Conservation (phyloP, 2,113 vertebrate species). For the Sminthopsis crassicaudata region DNA sequence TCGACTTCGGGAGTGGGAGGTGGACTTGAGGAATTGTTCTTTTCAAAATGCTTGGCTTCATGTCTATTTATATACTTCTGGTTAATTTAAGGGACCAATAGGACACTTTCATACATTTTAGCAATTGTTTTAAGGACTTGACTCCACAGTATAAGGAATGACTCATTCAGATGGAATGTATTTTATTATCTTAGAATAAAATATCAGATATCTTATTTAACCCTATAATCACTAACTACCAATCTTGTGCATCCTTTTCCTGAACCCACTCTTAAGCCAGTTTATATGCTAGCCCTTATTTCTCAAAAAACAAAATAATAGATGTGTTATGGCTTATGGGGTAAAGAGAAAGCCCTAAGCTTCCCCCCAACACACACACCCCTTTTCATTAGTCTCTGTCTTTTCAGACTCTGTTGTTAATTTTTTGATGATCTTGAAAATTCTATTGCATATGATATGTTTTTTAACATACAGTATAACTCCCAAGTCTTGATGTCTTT, state of each 20-base stretch:
- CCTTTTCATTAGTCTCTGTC: neutral
- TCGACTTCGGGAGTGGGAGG: neutral
- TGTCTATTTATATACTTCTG: neutral
- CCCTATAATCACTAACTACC: neutral
- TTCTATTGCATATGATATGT: neutral
- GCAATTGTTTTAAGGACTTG: neutral
- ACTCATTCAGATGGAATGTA: neutral
- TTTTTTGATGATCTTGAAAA: neutral
- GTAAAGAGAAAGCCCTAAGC: neutral
- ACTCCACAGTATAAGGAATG: neutral
- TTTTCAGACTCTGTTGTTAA: neutral
- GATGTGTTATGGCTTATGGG: neutral
- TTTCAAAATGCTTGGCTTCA: neutral
- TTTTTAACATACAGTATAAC: neutral
- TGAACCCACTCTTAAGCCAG: neutral
- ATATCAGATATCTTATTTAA: neutral
- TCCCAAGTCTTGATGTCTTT: neutral
- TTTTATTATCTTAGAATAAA: neutral
- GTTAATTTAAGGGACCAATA: neutral
- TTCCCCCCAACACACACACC: too few relatives aligned
- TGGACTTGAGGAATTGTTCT: neutral
- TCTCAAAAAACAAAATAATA: too few relatives aligned
- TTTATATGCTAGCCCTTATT: too few relatives aligned
- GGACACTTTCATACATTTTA: neutral
- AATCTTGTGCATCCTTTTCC: neutral